Evolutionary conservation across 2,113 vertebrate genomes (phyloP).

Genomic region (Zosterops borbonicus): DNA sequence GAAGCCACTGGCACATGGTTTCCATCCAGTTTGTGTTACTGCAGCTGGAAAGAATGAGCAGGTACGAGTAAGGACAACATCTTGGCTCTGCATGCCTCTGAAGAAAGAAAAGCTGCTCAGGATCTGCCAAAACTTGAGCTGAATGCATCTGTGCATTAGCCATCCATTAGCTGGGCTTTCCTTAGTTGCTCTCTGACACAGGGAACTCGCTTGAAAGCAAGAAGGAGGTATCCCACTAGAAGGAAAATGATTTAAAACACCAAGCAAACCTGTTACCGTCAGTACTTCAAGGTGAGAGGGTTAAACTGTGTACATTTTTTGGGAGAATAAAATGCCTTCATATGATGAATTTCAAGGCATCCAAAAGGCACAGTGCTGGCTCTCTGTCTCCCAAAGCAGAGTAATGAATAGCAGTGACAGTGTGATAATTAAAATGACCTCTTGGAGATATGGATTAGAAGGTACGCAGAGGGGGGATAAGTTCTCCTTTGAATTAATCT

Average conservation of each 20-base stretch:
- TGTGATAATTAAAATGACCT: slow-evolving; percentile 79
- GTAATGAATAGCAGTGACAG: slow-evolving; percentile 72
- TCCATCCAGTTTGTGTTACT: not conserved
- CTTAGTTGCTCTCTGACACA: not conserved
- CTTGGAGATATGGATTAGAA: slow-evolving; percentile 72
- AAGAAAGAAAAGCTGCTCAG: not conserved
- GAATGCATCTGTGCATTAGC: not conserved
- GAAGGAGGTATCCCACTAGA: not conserved
- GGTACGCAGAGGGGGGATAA: slow-evolving; percentile 13
- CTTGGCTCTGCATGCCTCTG: not conserved
- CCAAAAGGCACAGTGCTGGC: slow-evolving; percentile 38
- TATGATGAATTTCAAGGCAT: slow-evolving; percentile 62
- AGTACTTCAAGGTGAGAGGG: slow-evolving; percentile 36
- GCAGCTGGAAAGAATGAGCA: not conserved
- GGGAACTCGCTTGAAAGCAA: not conserved
- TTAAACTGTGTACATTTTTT: slow-evolving; percentile 64
- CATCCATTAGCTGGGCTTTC: not conserved
- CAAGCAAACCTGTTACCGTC: not conserved
- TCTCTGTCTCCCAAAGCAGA: slow-evolving; percentile 58
- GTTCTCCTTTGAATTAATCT: slow-evolving; percentile 57
- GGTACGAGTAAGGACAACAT: not conserved
- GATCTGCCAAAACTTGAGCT: not conserved
- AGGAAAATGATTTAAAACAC: not conserved
- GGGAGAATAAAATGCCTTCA: slow-evolving; percentile 55
- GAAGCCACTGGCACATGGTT: not conserved